A percentile compares a stretch with the other conserved stretches of the same genome.
phyloP scores from a whole-genome alignment of 2,797 vertebrate genomes.

The Channallabes apus region DNA sequence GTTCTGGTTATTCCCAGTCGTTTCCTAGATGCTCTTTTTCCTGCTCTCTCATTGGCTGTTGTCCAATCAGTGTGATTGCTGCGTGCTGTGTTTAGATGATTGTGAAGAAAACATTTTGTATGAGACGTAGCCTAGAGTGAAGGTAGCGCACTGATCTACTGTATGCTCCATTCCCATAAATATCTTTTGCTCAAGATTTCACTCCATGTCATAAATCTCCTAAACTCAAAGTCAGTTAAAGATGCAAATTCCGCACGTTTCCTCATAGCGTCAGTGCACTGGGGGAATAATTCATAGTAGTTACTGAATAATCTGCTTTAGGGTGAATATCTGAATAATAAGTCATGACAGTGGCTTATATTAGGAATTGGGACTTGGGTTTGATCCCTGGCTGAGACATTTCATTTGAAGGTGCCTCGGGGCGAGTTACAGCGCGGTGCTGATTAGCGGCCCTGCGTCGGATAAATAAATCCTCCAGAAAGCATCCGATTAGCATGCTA shows the following conservation, averaged over 20 bases:
- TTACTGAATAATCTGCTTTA: background rate
- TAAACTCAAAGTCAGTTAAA: background rate
- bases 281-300: background rate
- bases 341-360: background rate
- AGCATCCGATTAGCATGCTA: background rate
- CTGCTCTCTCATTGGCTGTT: background rate
- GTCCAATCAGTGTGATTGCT: background rate
- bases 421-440: background rate
- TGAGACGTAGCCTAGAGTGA: background rate
- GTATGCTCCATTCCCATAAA: background rate
- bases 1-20: background rate
- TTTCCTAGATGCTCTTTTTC: background rate
- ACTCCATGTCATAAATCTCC: background rate
- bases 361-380: background rate
- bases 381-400: constrained; percentile 11
- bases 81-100: background rate
- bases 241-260: background rate
- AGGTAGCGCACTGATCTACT: background rate
- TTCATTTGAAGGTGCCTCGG: background rate
- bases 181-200: background rate
- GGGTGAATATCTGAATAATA: constrained; percentile 7
- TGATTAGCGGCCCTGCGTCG: background rate
- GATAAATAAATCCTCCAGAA: background rate
- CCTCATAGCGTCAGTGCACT: background rate
- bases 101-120: background rate